Conservation (phyloP, 2,888 invertebrate species). For the Drosophila stalkeri region DNA sequence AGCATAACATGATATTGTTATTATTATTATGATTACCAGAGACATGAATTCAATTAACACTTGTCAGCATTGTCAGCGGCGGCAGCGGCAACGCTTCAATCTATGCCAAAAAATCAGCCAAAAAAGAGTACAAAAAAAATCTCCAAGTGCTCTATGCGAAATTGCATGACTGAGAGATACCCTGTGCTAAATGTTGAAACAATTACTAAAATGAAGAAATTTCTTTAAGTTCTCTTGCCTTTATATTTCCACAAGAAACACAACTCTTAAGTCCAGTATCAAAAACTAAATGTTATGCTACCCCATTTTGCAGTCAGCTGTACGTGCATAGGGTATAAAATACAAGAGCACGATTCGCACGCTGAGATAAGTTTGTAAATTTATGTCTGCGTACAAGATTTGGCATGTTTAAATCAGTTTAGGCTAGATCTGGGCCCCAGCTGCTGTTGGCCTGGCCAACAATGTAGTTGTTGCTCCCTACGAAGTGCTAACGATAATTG, state of each 20-base stretch:
- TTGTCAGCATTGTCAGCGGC: constrained; percentile 81
- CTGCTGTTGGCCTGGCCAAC: constrained; percentile 12
- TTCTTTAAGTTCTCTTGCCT: too few species aligned
- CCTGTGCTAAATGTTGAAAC: background rate
- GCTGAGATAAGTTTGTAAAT: constrained; percentile 69
- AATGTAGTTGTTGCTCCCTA: constrained; percentile 36
- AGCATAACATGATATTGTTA: constrained; percentile 79
- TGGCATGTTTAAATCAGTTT: constrained; percentile 56
- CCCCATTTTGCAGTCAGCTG: background rate
- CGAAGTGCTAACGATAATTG: constrained; percentile 59
- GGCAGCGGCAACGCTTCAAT: constrained; percentile 54
- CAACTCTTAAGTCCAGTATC: background rate
- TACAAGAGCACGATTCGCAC: constrained; percentile 73
- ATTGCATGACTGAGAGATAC: constrained; percentile 27
- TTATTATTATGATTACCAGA: constrained; percentile 84
- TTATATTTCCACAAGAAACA: background rate
- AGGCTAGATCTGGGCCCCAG: constrained; percentile 43
- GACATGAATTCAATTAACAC: constrained; percentile 85
- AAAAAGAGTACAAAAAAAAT: constrained; percentile 23
- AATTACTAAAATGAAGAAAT: background rate
- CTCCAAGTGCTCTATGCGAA: background rate
- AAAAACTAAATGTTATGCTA: background rate
- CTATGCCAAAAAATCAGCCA: constrained; percentile 55
- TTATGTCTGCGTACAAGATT: constrained; percentile 72
- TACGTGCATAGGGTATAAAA: constrained; percentile 44